phyloP scores from a whole-genome alignment of 2,113 vertebrate species.

The Gadus chalcogrammus region DNA sequence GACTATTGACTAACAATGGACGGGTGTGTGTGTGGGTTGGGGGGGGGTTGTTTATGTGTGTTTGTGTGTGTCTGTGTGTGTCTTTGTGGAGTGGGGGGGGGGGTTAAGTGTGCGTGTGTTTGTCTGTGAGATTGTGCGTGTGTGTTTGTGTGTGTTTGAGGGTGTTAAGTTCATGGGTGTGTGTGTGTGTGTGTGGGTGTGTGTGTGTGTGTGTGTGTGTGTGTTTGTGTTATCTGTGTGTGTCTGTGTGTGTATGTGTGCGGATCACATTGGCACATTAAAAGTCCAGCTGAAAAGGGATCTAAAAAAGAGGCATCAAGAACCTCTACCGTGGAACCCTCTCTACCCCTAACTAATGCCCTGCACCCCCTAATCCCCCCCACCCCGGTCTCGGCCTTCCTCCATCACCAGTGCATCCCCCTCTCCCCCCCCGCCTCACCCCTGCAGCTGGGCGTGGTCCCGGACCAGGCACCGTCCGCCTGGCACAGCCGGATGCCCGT shows the following conservation, averaged over 20 bases:
- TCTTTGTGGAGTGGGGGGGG: not conserved
- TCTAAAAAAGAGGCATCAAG: too few species aligned
- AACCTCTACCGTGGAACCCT: too few species aligned
- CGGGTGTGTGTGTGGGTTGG: too few species aligned
- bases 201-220: not conserved
- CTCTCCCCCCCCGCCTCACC: conserved; percentile 67
- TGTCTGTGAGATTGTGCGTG: not conserved
- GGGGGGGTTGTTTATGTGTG: too few species aligned
- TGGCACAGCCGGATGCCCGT: conserved; percentile 89
- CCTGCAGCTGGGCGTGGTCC: conserved; percentile 81
- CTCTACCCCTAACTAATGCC: too few species aligned
- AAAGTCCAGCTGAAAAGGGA: too few species aligned
- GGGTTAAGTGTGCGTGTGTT: not conserved
- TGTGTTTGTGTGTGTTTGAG: conserved; percentile 1
- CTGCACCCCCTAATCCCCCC: too few species aligned
- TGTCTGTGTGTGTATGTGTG: not conserved
- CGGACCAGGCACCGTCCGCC: conserved; percentile 86
- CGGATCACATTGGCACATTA: too few species aligned
- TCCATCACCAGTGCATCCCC: not conserved
- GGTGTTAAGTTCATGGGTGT: not conserved
- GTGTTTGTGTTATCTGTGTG: not conserved
- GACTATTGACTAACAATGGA: conserved; percentile 3
- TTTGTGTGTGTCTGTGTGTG: conserved; percentile 7
- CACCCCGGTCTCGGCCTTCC: too few species aligned
- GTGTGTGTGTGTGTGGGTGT: not conserved